Evolutionary conservation across 2,113 vertebrate species (phyloP).

Genomic region (Rutilus rutilus): DNA sequence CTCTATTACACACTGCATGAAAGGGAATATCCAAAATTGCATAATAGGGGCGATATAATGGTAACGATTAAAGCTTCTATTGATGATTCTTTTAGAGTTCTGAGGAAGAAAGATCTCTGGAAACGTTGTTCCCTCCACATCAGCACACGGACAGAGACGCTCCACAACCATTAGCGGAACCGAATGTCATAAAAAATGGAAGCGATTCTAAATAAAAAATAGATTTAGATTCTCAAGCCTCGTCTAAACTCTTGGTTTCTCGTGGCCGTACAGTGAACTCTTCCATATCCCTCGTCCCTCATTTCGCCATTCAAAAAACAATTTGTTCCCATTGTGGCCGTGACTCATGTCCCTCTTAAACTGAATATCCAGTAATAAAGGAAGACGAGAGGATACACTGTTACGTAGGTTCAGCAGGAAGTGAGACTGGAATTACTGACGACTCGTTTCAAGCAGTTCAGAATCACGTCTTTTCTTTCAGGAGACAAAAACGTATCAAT

Average conservation of each 20-base stretch:
- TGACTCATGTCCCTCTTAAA: slow-evolving; percentile 28
- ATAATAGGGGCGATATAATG: too few species aligned
- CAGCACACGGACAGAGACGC: not conserved
- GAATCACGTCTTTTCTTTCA: too few species aligned
- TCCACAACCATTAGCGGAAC: not conserved
- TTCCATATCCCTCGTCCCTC: not conserved
- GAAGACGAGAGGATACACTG: slow-evolving; percentile 50
- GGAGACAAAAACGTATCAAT: too few species aligned
- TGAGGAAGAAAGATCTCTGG: not conserved
- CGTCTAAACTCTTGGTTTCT: too few species aligned
- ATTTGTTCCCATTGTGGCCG: slow-evolving; percentile 22
- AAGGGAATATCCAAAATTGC: too few species aligned
- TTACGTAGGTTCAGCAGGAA: too few species aligned
- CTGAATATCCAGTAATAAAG: slow-evolving; percentile 33
- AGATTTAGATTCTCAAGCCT: not conserved
- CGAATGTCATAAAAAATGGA: not conserved
- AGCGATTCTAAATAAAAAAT: not conserved
- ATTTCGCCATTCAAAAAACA: not conserved
- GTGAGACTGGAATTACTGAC: too few species aligned
- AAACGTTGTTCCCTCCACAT: not conserved
- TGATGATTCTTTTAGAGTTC: not conserved
- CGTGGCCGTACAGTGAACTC: not conserved
- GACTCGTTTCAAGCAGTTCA: too few species aligned
- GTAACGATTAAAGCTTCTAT: not conserved
- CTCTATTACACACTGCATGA: too few species aligned